phyloP scores from a whole-genome alignment of 2,113 vertebrate species.

The Dendrocopos noguchii region DNA sequence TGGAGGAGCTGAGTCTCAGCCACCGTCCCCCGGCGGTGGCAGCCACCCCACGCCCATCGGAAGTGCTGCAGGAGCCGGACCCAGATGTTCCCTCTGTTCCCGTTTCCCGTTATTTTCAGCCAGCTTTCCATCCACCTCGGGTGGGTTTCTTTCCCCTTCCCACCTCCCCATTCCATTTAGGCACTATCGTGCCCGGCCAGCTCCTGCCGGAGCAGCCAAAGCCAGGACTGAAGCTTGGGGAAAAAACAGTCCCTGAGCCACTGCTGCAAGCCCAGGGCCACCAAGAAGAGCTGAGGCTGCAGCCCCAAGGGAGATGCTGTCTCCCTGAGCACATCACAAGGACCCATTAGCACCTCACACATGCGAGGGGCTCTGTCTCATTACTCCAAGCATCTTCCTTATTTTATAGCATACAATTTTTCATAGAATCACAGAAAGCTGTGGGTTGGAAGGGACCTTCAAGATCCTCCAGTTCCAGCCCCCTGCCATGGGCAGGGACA shows the following conservation, averaged over 20 bases:
- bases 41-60: neutral
- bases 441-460: too few relatives aligned
- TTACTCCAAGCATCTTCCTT: neutral
- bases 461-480: too few relatives aligned
- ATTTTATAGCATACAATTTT: neutral
- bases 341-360: fast-evolving
- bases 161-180: neutral
- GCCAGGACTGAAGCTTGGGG: fast-evolving
- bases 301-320: neutral
- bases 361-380: neutral
- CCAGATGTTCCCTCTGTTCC: neutral
- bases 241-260: fast-evolving
- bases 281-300: neutral
- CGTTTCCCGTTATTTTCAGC: neutral
- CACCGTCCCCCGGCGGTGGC: neutral
- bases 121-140: neutral
- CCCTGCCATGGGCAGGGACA: too few relatives aligned
- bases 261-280: neutral
- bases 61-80: neutral
- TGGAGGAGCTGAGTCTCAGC: fast-evolving
- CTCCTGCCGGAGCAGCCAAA: neutral
- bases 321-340: fast-evolving
- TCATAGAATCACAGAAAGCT: too few relatives aligned
- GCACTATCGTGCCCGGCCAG: fast-evolving
- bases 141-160: neutral